A percentile compares a stretch with the other conserved stretches of the same genome.
phyloP scores from a whole-genome alignment of 2,797 vertebrate species.

The Amblyopsis hoosieri region DNA sequence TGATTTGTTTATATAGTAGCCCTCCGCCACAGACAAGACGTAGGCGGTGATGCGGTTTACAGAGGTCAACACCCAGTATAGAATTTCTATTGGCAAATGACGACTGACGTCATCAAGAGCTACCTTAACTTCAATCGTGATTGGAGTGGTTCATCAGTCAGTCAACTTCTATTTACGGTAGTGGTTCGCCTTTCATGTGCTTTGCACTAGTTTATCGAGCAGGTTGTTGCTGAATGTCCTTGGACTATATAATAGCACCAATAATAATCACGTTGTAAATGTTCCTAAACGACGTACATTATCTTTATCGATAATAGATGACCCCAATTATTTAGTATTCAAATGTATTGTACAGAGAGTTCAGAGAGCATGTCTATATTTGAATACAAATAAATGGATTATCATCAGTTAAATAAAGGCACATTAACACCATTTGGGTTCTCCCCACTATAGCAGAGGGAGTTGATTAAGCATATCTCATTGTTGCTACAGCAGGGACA shows the following conservation, averaged over 20 bases:
- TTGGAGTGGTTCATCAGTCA: conserved; percentile 58
- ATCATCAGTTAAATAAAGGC: conserved; percentile 10
- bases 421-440: conserved; percentile 5
- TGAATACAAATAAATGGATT: not conserved
- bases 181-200: conserved; percentile 64
- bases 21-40: conserved; percentile 78
- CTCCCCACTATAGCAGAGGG: not conserved
- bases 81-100: conserved; percentile 57
- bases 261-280: too few relatives aligned
- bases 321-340: not conserved
- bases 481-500: conserved; percentile 53
- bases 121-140: conserved; percentile 12
- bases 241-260: not conserved
- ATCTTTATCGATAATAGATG: not conserved
- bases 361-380: too few relatives aligned
- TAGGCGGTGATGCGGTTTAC: conserved; percentile 75
- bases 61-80: conserved; percentile 72
- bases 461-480: conserved; percentile 17
- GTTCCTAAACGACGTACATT: not conserved
- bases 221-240: conserved; percentile 15
- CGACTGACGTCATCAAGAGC: conserved; percentile 41
- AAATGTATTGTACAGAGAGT: too few relatives aligned
- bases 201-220: conserved; percentile 54
- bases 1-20: conserved; percentile 76
- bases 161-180: conserved; percentile 73